Percentiles rank a stretch among this genome's conserved stretches.
Conservation (phyloP, 2,888 invertebrate genomes). For the Germaria angustata region DNA sequence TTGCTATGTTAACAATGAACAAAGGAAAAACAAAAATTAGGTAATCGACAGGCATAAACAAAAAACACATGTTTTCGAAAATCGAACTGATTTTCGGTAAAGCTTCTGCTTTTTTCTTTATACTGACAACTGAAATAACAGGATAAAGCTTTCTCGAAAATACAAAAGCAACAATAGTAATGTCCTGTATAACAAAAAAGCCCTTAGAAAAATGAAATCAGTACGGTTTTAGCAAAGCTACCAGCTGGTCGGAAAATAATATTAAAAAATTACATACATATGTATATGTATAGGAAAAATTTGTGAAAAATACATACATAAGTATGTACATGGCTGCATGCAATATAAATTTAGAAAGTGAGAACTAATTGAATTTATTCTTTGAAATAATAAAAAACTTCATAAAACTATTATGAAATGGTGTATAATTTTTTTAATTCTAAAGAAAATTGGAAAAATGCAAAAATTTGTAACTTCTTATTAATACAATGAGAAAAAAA, state of each 20-base stretch:
- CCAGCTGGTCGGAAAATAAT: slow-evolving; percentile 56
- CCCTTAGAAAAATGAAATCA: slow-evolving; percentile 63
- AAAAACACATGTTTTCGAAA: slow-evolving; percentile 61
- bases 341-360: slow-evolving; percentile 11
- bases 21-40: slow-evolving; percentile 46
- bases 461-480: not conserved
- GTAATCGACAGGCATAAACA: slow-evolving; percentile 57
- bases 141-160: slow-evolving; percentile 44
- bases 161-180: slow-evolving; percentile 32
- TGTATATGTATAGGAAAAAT: not conserved
- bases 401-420: too few species aligned
- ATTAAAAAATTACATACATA: slow-evolving; percentile 3
- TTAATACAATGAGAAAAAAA: slow-evolving; percentile 2
- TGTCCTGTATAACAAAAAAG: slow-evolving; percentile 62
- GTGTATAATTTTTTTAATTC: too few species aligned
- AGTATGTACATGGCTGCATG: not conserved
- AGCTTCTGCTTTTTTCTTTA: slow-evolving; percentile 31
- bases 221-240: slow-evolving; percentile 64
- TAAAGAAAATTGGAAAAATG: too few species aligned
- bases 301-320: not conserved
- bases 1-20: slow-evolving; percentile 46
- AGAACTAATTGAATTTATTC: slow-evolving; percentile 30
- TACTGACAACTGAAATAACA: slow-evolving; percentile 17
- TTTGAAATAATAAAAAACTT: not conserved
- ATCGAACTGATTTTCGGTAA: slow-evolving; percentile 26